A percentile compares a stretch with the other conserved stretches of the same genome.
Conservation (phyloP, 2,113 vertebrate species). For the Bombycilla garrulus region DNA sequence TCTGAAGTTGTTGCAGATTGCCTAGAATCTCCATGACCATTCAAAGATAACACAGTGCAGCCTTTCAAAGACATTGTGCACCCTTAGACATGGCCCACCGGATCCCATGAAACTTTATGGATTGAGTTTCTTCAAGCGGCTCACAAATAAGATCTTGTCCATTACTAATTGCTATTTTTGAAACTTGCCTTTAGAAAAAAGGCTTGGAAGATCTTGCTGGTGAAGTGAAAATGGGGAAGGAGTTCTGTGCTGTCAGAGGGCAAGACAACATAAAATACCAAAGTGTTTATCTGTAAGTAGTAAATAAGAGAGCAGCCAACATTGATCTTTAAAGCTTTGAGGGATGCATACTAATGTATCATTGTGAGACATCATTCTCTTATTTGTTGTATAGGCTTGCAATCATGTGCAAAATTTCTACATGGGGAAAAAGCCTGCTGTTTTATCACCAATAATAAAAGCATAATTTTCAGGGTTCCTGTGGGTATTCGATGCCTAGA, state of each 20-base stretch:
- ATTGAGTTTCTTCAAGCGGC: neutral
- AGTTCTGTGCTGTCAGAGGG: neutral
- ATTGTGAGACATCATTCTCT: neutral
- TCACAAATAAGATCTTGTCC: neutral
- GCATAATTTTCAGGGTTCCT: neutral
- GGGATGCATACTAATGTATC: neutral
- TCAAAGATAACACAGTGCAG: neutral
- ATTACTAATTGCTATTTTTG: neutral
- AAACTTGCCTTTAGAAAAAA: neutral
- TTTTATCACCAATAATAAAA: neutral
- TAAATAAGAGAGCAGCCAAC: neutral
- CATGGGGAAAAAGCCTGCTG: neutral
- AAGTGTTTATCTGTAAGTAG: neutral
- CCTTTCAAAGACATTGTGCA: neutral
- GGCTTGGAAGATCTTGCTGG: neutral
- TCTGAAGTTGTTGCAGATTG: neutral
- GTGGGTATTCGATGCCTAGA: neutral
- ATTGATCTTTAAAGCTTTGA: neutral
- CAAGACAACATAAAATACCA: neutral
- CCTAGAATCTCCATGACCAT: neutral
- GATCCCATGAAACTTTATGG: neutral
- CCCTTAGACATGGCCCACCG: accelerated
- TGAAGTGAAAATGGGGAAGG: neutral
- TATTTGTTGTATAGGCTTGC: neutral
- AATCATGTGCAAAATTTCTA: neutral